phyloP scores from a whole-genome alignment of 2,888 invertebrate species.

The Neocrepidodera transversa region DNA sequence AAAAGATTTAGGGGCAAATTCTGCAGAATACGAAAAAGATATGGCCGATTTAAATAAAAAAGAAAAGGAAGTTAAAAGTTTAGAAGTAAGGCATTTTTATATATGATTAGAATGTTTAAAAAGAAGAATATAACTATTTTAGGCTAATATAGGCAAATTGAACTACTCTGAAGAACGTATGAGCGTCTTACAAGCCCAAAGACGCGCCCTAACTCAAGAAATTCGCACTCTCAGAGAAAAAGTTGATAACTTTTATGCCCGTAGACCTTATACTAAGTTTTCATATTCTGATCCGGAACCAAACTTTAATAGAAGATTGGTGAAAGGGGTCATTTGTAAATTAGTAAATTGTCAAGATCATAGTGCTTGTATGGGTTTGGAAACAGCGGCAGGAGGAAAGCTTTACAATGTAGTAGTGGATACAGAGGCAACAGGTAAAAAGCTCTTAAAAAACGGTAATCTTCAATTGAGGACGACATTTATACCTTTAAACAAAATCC shows the following conservation, averaged over 20 bases:
- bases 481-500: slow-evolving; percentile 90
- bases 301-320: slow-evolving; percentile 71
- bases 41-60: slow-evolving; percentile 66
- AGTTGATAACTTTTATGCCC: slow-evolving; percentile 67
- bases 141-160: slow-evolving; percentile 58
- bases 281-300: slow-evolving; percentile 80
- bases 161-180: slow-evolving; percentile 70
- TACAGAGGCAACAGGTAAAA: slow-evolving; percentile 82
- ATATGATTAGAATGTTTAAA: neutral
- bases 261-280: slow-evolving; percentile 69
- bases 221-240: slow-evolving; percentile 65
- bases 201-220: slow-evolving; percentile 64
- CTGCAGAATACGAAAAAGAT: slow-evolving; percentile 72
- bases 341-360: slow-evolving; percentile 78
- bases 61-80: slow-evolving; percentile 64
- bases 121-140: slow-evolving; percentile 42
- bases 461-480: slow-evolving; percentile 83
- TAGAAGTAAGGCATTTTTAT: slow-evolving; percentile 61
- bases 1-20: slow-evolving; percentile 71
- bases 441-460: slow-evolving; percentile 82
- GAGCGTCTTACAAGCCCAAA: slow-evolving; percentile 63
- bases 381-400: slow-evolving; percentile 84
- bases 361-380: slow-evolving; percentile 77
- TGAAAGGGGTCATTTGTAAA: slow-evolving; percentile 82
- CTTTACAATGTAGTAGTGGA: slow-evolving; percentile 91